Base-by-base conservation (phyloP, 1,140 invertebrate species). In the Conus betulinus region DNA sequence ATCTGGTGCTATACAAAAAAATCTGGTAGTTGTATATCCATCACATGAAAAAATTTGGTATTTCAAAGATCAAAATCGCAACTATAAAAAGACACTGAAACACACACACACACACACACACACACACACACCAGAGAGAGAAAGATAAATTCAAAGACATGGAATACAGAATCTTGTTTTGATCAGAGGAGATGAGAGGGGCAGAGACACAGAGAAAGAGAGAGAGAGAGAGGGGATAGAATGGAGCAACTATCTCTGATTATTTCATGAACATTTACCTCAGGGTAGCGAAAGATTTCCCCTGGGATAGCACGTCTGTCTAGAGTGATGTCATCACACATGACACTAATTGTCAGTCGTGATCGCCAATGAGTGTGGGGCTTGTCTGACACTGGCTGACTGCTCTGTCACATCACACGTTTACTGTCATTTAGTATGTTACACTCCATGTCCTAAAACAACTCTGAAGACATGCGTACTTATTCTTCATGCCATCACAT, bases 261-360 rank as follows among this genome's bases (percentile, higher is more conserved):
- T 52, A 6, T 2, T 13, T 71, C 8, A 8, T 60, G 57, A 60
- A 60, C 4, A 60, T 74, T 87, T 90, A 94, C 93, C 89, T 93
- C 51, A 95, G 83, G 79, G 90, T 39, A 93, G 74, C 84, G 89
- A 84, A 91, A 93, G 7, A 97, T 93, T 93, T 97, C 97, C 4
- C 94, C 91, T 51, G 97, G 97, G 82, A 97, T 94, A 87, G 96
- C 96, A 71, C 96, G 95, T 5, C 93, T 85, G 85, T 97, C 96
- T 81, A 97, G 94, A 53, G 95, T 94, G 55, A 97, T 93, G 17
- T 96, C 93, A 91, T 97, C 97, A 23, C 96, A 96, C 94, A 97
- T 95, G 88, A 97, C 95, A 63, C 96, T 96, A 63, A 97, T 95
- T 74, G 96, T 96, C 63, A 97, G 95, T 83, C 94, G 95, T 86